Conservation (phyloP, 1,140 invertebrate species). For the Coelopa frigida region DNA sequence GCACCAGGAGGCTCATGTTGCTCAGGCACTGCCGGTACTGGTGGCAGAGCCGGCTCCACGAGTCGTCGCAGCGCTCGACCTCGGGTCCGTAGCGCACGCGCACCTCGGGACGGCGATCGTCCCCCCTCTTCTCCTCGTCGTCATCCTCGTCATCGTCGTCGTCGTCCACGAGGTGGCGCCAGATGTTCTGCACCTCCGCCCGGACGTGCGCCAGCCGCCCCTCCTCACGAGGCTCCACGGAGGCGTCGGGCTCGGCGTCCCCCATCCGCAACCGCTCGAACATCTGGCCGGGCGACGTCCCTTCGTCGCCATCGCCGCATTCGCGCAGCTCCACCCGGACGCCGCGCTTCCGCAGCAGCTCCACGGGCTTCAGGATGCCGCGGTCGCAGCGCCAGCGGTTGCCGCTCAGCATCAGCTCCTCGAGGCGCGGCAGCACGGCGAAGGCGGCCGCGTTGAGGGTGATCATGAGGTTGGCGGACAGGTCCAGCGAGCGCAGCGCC, state of each 20-base stretch:
- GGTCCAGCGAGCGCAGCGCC: slow-evolving; percentile 26
- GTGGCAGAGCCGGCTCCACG: not conserved
- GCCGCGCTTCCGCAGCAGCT: slow-evolving; percentile 20
- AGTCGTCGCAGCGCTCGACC: not conserved
- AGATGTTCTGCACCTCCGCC: too few species aligned
- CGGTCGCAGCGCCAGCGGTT: slow-evolving; percentile 37
- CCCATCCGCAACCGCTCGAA: slow-evolving; percentile 15
- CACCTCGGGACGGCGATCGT: not conserved
- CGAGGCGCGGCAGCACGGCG: slow-evolving; percentile 23
- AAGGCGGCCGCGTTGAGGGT: slow-evolving; percentile 20
- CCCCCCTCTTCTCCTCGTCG: not conserved
- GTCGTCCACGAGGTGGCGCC: slow-evolving; percentile 5
- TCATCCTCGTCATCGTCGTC: not conserved
- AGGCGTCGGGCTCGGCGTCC: not conserved
- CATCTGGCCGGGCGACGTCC: not conserved
- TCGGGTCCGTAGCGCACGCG: slow-evolving; percentile 2
- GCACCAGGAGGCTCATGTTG: not conserved
- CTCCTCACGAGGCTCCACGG: not conserved
- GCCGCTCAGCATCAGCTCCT: slow-evolving; percentile 25
- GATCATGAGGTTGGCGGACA: slow-evolving; percentile 33
- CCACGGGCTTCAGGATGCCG: slow-evolving; percentile 21
- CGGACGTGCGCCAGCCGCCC: too few species aligned
- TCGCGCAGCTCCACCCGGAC: slow-evolving; percentile 24
- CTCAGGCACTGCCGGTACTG: not conserved
- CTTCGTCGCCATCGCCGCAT: slow-evolving; percentile 16